Conservation (phyloP, 30 jellyfish, hydroid and myxozoan species). For the Mastigias papua region DNA sequence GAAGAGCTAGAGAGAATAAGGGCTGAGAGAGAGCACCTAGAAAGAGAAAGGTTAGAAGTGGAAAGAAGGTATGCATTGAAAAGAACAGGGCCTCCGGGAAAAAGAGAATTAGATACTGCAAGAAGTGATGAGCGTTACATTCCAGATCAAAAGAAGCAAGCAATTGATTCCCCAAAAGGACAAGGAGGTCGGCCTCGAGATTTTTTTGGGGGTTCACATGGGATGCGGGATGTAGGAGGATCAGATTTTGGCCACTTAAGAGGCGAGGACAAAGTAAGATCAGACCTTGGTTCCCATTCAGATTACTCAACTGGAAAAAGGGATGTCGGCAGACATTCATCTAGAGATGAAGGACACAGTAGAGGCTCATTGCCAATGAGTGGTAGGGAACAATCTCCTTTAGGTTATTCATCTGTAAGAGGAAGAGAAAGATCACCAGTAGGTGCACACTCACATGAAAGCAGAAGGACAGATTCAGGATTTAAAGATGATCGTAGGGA, state of each 20-base stretch:
- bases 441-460: conserved; percentile 42
- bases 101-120: conserved; percentile 36
- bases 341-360: conserved; percentile 51
- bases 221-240: conserved; percentile 15
- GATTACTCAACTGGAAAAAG: conserved; percentile 31
- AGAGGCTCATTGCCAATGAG: conserved; percentile 27
- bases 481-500: conserved; percentile 52
- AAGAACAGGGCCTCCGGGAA: conserved; percentile 64
- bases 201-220: conserved; percentile 67
- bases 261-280: conserved; percentile 42
- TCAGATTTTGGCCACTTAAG: conserved; percentile 34
- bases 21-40: conserved; percentile 90
- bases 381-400: conserved; percentile 56
- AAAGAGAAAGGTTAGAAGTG: conserved; percentile 89
- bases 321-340: conserved; percentile 54
- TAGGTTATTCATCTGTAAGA: conserved; percentile 38
- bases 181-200: conserved; percentile 34
- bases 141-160: conserved; percentile 67
- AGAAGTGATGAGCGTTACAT: conserved; percentile 34
- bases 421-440: conserved; percentile 74
- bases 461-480: conserved; percentile 47
- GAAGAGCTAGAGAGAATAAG: conserved; percentile 83
- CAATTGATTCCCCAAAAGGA: conserved; percentile 50
- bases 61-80: conserved; percentile 71
- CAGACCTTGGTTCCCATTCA: conserved; percentile 12